Conservation (phyloP, 1,140 invertebrate species). For the Heliconius hewitsoni region DNA sequence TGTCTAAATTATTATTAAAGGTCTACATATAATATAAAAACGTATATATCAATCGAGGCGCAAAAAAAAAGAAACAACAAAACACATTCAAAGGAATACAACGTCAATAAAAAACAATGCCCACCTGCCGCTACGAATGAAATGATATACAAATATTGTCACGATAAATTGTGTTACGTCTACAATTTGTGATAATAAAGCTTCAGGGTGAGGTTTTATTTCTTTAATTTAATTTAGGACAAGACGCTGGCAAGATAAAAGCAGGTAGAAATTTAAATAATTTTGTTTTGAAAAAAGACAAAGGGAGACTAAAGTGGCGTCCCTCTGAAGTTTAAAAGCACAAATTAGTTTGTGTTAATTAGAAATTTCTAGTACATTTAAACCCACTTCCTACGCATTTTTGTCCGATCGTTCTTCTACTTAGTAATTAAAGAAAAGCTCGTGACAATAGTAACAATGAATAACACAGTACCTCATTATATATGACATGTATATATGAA, state of each 20-base stretch:
- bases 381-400: neutral
- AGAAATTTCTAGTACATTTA: neutral
- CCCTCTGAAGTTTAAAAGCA: neutral
- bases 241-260: neutral
- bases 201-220: neutral
- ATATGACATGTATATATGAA: too few species aligned
- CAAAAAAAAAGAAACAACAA: neutral
- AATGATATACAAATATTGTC: slow-evolving; percentile 16
- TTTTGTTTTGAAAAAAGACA: neutral
- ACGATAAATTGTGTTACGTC: slow-evolving; percentile 6
- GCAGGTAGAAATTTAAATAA: neutral
- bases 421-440: neutral
- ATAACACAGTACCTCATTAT: too few species aligned
- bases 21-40: neutral
- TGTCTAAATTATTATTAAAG: too few species aligned
- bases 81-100: neutral
- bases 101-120: neutral
- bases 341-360: neutral
- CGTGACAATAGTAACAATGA: neutral
- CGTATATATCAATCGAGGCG: neutral
- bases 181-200: slow-evolving; percentile 4
- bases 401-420: neutral
- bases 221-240: slow-evolving; percentile 2
- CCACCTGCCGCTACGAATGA: slow-evolving; percentile 14
- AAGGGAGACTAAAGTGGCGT: neutral